These are phyloP conservation scores for Hesperophylax magnus DNA, from an alignment of 1,140 invertebrate species.

Conservation along the genomic window DNA sequence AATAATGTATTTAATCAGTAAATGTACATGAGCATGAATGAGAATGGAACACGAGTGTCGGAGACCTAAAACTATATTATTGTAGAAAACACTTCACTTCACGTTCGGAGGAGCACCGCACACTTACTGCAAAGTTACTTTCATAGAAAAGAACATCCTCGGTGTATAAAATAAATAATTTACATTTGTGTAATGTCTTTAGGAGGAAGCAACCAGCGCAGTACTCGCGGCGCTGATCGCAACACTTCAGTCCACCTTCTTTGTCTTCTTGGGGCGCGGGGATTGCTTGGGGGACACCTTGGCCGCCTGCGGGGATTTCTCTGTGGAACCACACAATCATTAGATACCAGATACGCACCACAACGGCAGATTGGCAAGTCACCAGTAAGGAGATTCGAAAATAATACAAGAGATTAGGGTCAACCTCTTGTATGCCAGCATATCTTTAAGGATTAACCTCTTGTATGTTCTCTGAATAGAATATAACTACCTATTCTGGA, in stretches of 20 bases:
- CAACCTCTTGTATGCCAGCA: too few relatives aligned
- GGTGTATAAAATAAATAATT: slow-evolving; percentile 31
- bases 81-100: slow-evolving; percentile 32
- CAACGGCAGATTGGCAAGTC: too few relatives aligned
- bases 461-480: too few relatives aligned
- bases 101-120: background rate
- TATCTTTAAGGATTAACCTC: too few relatives aligned
- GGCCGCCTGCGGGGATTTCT: slow-evolving; percentile 66
- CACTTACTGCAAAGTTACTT: slow-evolving; percentile 10
- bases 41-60: slow-evolving; percentile 1
- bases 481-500: too few relatives aligned
- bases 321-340: slow-evolving; percentile 33
- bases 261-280: slow-evolving; percentile 73
- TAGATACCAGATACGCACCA: too few relatives aligned
- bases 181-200: slow-evolving; percentile 30
- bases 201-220: background rate
- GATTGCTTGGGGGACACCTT: slow-evolving; percentile 64
- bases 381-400: too few relatives aligned
- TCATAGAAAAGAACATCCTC: slow-evolving; percentile 7
- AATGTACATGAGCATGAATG: slow-evolving; percentile 34
- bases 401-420: too few relatives aligned
- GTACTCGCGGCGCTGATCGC: background rate
- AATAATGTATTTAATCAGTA: slow-evolving; percentile 32
- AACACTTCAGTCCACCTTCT: slow-evolving; percentile 62
- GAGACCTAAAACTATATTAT: background rate